Evolutionary conservation across 2,888 invertebrate species (phyloP).

Genomic region (Drosophila quasianomalipes): DNA sequence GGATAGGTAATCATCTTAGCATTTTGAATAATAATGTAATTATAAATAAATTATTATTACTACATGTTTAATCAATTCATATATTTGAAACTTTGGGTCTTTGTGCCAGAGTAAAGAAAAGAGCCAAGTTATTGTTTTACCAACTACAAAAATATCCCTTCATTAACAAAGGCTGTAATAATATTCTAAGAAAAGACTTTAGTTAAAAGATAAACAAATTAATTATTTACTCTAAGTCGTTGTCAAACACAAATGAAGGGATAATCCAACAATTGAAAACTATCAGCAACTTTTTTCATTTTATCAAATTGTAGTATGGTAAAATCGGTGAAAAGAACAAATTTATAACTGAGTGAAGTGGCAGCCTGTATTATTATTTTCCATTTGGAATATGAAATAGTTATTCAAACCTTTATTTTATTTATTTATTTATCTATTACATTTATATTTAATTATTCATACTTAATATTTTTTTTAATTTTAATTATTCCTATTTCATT

Average conservation of each 20-base stretch:
- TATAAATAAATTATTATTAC: not conserved
- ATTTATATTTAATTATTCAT: not conserved
- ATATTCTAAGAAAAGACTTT: not conserved
- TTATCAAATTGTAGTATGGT: no score
- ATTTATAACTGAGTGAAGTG: no score
- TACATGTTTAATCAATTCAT: not conserved
- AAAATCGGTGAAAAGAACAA: no score
- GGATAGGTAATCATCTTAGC: not conserved
- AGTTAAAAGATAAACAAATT: no score
- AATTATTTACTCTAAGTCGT: not conserved
- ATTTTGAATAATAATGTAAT: not conserved
- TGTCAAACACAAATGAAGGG: not conserved
- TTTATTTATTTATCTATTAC: not conserved
- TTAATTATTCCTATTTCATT: not conserved
- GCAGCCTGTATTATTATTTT: no score
- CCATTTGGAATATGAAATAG: not conserved
- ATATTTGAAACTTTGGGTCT: not conserved
- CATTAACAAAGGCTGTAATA: not conserved
- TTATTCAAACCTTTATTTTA: not conserved
- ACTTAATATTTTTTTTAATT: not conserved
- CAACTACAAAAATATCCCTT: not conserved
- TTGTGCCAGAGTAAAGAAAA: not conserved
- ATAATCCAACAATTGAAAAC: not conserved
- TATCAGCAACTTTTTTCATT: no score
- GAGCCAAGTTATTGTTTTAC: not conserved